phyloP scores from a whole-genome alignment of 2,888 invertebrate species.

The Notodonta dromedarius region DNA sequence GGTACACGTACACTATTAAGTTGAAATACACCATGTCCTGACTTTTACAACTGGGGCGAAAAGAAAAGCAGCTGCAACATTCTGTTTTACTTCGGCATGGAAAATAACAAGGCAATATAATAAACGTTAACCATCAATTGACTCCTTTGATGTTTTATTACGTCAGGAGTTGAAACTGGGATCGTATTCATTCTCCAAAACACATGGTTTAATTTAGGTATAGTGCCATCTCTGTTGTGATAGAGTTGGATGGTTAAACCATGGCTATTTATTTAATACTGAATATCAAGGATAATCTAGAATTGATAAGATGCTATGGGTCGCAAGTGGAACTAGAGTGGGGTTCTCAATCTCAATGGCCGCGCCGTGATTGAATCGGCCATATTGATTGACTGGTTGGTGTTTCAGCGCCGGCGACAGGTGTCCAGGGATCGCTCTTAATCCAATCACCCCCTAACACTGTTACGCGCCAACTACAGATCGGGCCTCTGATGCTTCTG shows the following conservation, averaged over 20 bases:
- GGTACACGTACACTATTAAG: too few relatives aligned
- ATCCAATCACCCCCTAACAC: conserved; percentile 11
- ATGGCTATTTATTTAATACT: too few relatives aligned
- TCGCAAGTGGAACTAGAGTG: too few relatives aligned
- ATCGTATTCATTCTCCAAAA: not conserved
- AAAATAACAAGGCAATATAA: not conserved
- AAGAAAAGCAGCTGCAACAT: conserved; percentile 6
- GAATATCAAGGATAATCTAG: too few relatives aligned
- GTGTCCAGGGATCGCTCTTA: conserved; percentile 10
- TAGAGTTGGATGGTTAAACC: too few relatives aligned
- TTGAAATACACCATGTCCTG: not conserved
- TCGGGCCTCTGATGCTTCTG: conserved; percentile 3
- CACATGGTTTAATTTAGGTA: too few relatives aligned
- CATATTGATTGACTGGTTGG: conserved; percentile 12
- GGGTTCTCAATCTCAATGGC: not conserved
- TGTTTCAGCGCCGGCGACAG: conserved; percentile 3
- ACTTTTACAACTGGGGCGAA: conserved; percentile 2
- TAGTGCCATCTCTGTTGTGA: too few relatives aligned
- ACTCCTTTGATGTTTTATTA: conserved; percentile 1
- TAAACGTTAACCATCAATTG: conserved; percentile 2
- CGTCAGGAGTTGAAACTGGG: not conserved
- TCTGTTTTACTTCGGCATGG: conserved; percentile 5
- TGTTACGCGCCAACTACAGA: conserved; percentile 1
- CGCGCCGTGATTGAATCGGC: conserved; percentile 9
- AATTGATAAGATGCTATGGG: too few relatives aligned